Evolutionary conservation across 2,888 invertebrate genomes (phyloP), one percentile per base, ranked within the genome.

Genomic region (Spodoptera picta): DNA sequence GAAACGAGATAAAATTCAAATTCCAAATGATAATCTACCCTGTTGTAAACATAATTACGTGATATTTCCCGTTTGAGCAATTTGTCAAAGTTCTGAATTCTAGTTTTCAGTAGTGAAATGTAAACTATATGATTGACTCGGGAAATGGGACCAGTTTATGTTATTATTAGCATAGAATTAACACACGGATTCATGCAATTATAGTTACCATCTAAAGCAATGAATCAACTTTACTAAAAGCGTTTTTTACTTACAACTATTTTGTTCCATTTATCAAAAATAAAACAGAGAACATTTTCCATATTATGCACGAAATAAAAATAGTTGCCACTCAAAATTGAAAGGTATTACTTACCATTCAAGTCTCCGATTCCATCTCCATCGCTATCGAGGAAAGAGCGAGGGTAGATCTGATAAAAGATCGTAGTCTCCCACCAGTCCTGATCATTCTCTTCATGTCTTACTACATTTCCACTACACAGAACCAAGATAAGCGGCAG

Each of bases 401-500:
- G 95, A 0, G 97, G 96, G 85, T 97, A 97, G 56, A 98, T 96
- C 88, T 98, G 97, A 87, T 98, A 98, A 74, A 97, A 95, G 45
- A 96, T 95, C 3, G 96, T 95, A 10, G 95, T 95, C 79, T 97
- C 95, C 96, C 97, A 98, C 98, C 98, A 98, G 75, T 95, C 95
- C 24, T 84, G 75, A 1, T 88, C 85, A 1, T 65, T 79, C 50
- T 87, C 87, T 10, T 82, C 61, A 50, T 80, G 77, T 43, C 79
- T 82, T 43, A 80, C 67, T 23, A 87, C 71, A 50, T 78, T 83
- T 10, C 82, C 85, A 64, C 77, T 71, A 77, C 83, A 85, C 6
- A 83, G 2, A 48, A 83, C 81, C 44, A 87, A 51, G 5, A 91
- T 70, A 31, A 87, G 43, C 0, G 88, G 79, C 71, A 92, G 77